Conservation (phyloP, 2,797 vertebrate species). For the Intellagama lesueurii region DNA sequence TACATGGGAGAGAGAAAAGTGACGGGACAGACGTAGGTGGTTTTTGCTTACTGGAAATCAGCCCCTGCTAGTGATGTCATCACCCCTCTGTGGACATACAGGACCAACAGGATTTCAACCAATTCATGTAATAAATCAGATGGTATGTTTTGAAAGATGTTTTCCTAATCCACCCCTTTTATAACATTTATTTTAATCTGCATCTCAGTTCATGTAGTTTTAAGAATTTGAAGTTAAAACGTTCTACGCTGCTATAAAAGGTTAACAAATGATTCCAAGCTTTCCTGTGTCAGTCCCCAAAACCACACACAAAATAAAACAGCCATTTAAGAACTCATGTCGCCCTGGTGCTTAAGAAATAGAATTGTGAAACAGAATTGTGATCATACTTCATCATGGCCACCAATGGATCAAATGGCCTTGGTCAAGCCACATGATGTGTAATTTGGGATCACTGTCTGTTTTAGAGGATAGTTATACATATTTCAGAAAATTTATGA, state of each 20-base stretch:
- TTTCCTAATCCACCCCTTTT: not conserved
- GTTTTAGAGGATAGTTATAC: not conserved
- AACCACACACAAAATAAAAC: not conserved
- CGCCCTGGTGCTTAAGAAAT: not conserved
- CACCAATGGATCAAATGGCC: not conserved
- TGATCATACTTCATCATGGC: not conserved
- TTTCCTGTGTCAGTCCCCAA: not conserved
- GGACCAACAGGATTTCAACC: not conserved
- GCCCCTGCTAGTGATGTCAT: too few relatives aligned
- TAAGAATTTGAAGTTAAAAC: not conserved
- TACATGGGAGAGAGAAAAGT: too few relatives aligned
- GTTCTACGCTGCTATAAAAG: not conserved
- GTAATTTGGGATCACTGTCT: not conserved
- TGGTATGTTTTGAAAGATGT: not conserved
- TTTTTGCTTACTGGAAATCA: too few relatives aligned
- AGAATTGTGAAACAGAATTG: not conserved
- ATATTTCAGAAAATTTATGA: not conserved
- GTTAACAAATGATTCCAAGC: not conserved
- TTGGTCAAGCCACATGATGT: not conserved
- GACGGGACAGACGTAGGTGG: too few relatives aligned
- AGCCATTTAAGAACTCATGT: not conserved
- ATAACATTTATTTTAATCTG: not conserved
- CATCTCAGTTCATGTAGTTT: not conserved
- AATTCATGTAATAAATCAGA: not conserved
- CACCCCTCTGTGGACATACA: too few relatives aligned